Base-by-base conservation (phyloP, 2,113 vertebrate species). In the Sinosuthora webbiana region DNA sequence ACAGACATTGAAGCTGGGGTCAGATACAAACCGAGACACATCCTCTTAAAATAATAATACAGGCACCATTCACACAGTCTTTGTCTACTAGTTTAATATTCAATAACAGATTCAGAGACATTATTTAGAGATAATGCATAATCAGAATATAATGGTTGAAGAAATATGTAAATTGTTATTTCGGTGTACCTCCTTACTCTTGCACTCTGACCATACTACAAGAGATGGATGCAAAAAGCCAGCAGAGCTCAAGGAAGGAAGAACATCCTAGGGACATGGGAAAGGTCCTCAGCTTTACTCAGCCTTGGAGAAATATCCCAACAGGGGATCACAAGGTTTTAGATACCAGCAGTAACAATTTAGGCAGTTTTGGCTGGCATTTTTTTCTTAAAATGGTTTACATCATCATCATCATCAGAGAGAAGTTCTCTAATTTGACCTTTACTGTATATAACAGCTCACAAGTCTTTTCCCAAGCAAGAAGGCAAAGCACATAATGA, bases 131-230 rank as follows among this genome's bases (percentile, higher is more conserved):
- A 42, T 7, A 70, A 56, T 3, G 5, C 3, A 14, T 17, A 23
- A 83, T 63, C 31, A 80, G 35, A 83, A 74, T 55, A 57, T 76
- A 97, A 90, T 0, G 1, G 12, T 42, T 83, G 42, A 69, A 85
- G 19, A 76, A 70, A 69, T 6, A 59, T 0, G 0, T 22, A 45
- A 45, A 57, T 16, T 6, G 5, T 37, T 64, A 28, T 16, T 49
- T 91, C 55, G 35, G 42, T 16, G 33, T 21, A 65, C 9, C 15
- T 3, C 2, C 24, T 39, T 64, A 50, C 13, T 49, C 14, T 87
- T 47, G 8, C 0, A 0, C 0, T 1, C 49, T 74, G 50, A 86
- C 24, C 23, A 79, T 7, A 8, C 57, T n/a, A 49, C 11, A 69
- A 76, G 63, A 85, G 15, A 79, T 2, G 7, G 39, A 88, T 81